A percentile compares a stretch with the other conserved stretches of the same genome.
These are phyloP conservation scores for Potorous gilbertii DNA, from an alignment of 2,797 vertebrate genomes.

Conservation along the genomic window DNA sequence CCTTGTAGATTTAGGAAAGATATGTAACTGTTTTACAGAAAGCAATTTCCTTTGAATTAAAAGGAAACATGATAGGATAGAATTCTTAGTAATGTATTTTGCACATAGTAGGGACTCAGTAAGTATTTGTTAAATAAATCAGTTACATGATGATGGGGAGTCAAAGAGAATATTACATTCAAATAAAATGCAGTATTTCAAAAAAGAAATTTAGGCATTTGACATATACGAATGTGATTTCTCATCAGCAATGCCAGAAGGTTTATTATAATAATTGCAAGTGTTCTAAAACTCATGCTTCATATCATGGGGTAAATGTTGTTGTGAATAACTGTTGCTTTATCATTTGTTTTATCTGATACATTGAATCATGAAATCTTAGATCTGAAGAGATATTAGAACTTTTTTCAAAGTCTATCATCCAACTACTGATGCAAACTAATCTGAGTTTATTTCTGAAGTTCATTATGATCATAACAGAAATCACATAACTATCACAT, in stretches of 20 bases:
- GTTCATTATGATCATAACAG: slow-evolving; percentile 42
- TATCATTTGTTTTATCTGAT: slow-evolving; percentile 31
- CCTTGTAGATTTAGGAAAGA: slow-evolving; percentile 35
- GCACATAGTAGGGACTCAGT: slow-evolving; percentile 25
- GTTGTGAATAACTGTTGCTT: background rate
- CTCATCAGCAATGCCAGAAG: slow-evolving; percentile 50
- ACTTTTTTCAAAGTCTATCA: slow-evolving; percentile 33
- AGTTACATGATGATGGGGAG: background rate
- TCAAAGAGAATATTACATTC: slow-evolving; percentile 23
- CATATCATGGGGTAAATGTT: background rate
- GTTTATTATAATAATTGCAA: slow-evolving; percentile 18
- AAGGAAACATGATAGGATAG: slow-evolving; percentile 35
- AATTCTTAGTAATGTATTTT: background rate
- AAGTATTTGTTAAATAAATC: slow-evolving; percentile 31
- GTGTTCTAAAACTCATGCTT: slow-evolving; percentile 22
- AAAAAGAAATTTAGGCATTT: slow-evolving; percentile 32
- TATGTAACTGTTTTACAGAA: slow-evolving; percentile 38
- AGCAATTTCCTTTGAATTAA: slow-evolving; percentile 22
- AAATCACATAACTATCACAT: background rate
- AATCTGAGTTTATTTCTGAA: slow-evolving; percentile 52
- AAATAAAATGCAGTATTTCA: slow-evolving; percentile 42
- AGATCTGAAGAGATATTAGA: background rate
- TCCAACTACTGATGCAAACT: slow-evolving; percentile 32
- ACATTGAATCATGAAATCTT: background rate
- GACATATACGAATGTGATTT: slow-evolving; percentile 37